Conservation (phyloP, 1,140 invertebrate genomes). For the Diabrotica virgifera region DNA sequence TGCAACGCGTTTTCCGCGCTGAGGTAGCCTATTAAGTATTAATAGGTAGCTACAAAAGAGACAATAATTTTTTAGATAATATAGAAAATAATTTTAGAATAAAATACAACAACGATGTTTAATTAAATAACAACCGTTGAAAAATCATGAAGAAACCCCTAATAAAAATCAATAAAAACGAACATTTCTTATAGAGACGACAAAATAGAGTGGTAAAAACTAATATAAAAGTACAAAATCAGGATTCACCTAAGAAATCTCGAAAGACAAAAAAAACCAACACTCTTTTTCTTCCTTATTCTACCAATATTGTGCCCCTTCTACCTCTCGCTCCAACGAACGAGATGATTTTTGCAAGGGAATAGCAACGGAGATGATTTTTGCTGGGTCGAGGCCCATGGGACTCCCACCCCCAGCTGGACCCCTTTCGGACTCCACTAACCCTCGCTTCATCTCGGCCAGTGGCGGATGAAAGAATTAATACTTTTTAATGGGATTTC, state of each 20-base stretch:
- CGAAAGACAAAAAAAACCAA: conserved; percentile 13
- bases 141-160: no score
- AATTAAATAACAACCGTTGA: no score
- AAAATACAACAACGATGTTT: no score
- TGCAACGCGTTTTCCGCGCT: no score
- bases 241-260: neutral
- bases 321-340: conserved; percentile 17
- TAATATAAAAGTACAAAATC: neutral
- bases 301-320: conserved; percentile 12
- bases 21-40: no score
- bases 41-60: no score
- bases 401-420: conserved; percentile 26
- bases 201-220: no score
- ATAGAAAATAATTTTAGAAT: no score
- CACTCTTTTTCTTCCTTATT: conserved; percentile 16
- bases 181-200: no score
- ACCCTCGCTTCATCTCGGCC: conserved; percentile 13
- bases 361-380: conserved; percentile 46
- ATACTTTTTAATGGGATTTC: conserved; percentile 16
- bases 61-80: no score
- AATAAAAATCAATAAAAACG: no score
- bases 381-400: conserved; percentile 43
- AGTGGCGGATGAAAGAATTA: conserved; percentile 14
- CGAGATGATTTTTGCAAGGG: conserved; percentile 40
- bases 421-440: conserved; percentile 28